Percentiles rank a stretch among this genome's conserved stretches.
These are phyloP conservation scores for Rhingia rostrata DNA, from an alignment of 2,888 invertebrate species.

Conservation along the genomic window DNA sequence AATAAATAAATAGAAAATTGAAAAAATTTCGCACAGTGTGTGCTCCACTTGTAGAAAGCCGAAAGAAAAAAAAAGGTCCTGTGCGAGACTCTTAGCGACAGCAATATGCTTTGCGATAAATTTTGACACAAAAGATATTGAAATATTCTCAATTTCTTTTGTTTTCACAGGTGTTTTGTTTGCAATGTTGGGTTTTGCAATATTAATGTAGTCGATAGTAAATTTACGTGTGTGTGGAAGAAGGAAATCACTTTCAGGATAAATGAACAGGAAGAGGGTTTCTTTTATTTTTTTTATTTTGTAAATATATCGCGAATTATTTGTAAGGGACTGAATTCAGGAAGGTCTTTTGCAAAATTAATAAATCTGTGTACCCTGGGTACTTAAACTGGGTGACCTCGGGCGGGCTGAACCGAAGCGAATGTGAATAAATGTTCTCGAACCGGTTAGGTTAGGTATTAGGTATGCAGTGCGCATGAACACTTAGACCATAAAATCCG, in stretches of 20 bases:
- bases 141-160: conserved; percentile 19
- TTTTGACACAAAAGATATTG: conserved; percentile 44
- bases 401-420: no score
- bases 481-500: no score
- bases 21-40: conserved; percentile 50
- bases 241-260: background rate
- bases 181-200: conserved; percentile 21
- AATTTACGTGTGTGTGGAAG: conserved; percentile 21
- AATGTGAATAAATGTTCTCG: no score
- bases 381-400: no score
- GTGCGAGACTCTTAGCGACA: conserved; percentile 1
- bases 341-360: no score
- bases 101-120: conserved; percentile 46
- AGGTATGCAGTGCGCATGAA: no score
- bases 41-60: background rate
- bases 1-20: conserved; percentile 71
- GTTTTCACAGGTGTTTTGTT: conserved; percentile 32
- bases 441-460: no score
- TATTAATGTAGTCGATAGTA: conserved; percentile 38
- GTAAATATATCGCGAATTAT: no score
- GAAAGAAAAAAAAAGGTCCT: background rate
- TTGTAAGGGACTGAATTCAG: no score
- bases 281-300: no score
- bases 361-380: no score
- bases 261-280: background rate